Percentiles rank a stretch among this genome's conserved stretches.
Evolutionary conservation across 2,797 vertebrate species (phyloP).

Genomic region (Pseudopleuronectes americanus): DNA sequence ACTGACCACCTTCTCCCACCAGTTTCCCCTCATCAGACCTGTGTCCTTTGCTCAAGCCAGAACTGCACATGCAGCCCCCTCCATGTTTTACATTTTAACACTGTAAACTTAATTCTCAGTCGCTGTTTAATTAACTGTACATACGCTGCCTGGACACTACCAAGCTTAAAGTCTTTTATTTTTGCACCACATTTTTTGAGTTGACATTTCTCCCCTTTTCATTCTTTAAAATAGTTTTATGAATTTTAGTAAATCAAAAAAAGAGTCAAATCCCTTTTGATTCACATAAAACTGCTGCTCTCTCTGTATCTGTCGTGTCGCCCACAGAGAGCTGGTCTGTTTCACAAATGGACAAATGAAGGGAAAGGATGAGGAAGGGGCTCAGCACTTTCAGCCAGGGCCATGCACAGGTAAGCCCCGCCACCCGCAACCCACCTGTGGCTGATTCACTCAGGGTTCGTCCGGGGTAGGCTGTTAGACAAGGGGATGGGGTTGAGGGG

Average conservation of each 20-base stretch:
- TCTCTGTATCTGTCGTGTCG: slow-evolving; percentile 24
- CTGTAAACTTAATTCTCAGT: not conserved
- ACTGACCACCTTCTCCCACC: slow-evolving; percentile 44
- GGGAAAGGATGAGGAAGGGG: slow-evolving; percentile 55
- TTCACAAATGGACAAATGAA: slow-evolving; percentile 26
- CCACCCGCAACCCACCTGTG: slow-evolving; percentile 89
- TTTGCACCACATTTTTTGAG: not conserved
- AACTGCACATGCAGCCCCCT: slow-evolving; percentile 70
- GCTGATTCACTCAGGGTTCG: slow-evolving; percentile 91
- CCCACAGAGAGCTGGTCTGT: slow-evolving; percentile 21
- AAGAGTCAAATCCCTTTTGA: not conserved
- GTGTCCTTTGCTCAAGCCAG: slow-evolving; percentile 50
- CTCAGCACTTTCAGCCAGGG: slow-evolving; percentile 80
- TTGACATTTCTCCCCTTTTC: slow-evolving; percentile 46
- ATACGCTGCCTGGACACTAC: not conserved
- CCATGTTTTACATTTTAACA: slow-evolving; percentile 20
- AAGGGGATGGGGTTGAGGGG: slow-evolving; percentile 60
- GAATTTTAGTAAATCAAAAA: not conserved
- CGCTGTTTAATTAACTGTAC: not conserved
- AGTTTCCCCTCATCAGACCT: slow-evolving; percentile 32
- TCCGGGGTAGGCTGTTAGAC: slow-evolving; percentile 95
- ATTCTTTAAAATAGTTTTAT: slow-evolving; percentile 22
- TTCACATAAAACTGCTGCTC: slow-evolving; percentile 14
- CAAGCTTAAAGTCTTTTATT: not conserved
- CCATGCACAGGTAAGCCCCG: slow-evolving; percentile 82